Conservation (phyloP, 2,888 invertebrate species). For the Campoplex nolae region DNA sequence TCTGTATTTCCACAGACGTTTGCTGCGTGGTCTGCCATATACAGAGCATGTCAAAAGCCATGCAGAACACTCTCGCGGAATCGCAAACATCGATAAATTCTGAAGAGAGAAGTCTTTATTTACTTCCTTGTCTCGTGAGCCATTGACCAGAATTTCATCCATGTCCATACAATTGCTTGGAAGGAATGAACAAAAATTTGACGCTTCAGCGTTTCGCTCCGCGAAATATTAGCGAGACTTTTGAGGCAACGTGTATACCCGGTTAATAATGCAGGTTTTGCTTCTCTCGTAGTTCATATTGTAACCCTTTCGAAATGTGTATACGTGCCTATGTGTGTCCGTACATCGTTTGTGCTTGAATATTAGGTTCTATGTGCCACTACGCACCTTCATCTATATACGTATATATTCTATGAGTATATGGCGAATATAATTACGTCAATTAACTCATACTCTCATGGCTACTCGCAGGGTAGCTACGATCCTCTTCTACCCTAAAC, state of each 20-base stretch:
- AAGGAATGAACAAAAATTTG: background rate
- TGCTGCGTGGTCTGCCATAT: slow-evolving; percentile 27
- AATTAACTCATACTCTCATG: slow-evolving; percentile 74
- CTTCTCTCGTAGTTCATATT: slow-evolving; percentile 12
- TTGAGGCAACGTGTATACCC: slow-evolving; percentile 4
- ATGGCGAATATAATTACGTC: slow-evolving; percentile 78
- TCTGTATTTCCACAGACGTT: slow-evolving; percentile 34
- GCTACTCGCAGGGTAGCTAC: slow-evolving; percentile 53
- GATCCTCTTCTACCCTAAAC: slow-evolving; percentile 5
- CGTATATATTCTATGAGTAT: slow-evolving; percentile 56
- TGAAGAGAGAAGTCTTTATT: background rate
- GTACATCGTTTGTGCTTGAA: background rate
- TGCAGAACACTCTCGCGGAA: background rate
- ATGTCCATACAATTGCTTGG: background rate
- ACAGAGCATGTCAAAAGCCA: background rate
- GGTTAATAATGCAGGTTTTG: background rate
- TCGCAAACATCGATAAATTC: background rate
- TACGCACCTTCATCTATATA: slow-evolving; percentile 41
- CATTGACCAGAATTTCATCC: background rate
- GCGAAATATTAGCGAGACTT: background rate
- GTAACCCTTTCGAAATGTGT: slow-evolving; percentile 17
- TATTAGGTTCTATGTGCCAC: slow-evolving; percentile 12
- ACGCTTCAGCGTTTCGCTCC: background rate
- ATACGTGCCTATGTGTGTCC: background rate
- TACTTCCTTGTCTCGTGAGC: background rate